Evolutionary conservation across 2,113 vertebrate species (phyloP).

Genomic region (Dicerorhinus sumatrensis): DNA sequence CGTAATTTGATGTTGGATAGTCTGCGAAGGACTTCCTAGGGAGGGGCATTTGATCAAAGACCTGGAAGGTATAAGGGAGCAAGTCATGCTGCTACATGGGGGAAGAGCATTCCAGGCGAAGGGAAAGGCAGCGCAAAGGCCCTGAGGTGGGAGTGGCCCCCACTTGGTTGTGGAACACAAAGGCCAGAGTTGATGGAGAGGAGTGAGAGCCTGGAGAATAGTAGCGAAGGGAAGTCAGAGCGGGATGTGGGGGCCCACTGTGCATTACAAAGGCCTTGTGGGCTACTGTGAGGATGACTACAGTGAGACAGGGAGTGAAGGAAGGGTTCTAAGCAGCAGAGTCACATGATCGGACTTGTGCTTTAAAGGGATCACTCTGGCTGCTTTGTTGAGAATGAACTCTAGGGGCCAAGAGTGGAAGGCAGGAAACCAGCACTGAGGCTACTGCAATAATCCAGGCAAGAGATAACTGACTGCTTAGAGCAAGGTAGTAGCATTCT

Average conservation of each 20-base stretch:
- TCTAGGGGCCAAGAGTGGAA: background rate
- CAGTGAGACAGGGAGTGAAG: too few species aligned
- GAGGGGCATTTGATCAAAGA: background rate
- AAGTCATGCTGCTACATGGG: fast-evolving
- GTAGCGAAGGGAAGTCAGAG: background rate
- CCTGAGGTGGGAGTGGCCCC: background rate
- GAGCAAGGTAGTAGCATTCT: background rate
- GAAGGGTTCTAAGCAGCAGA: background rate
- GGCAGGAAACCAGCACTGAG: background rate
- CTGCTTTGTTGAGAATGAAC: background rate
- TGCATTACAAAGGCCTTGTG: background rate
- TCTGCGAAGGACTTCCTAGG: background rate
- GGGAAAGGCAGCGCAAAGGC: background rate
- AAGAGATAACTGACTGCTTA: background rate
- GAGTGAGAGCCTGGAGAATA: background rate
- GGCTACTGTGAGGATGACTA: background rate
- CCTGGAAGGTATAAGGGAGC: background rate
- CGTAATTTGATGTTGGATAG: background rate
- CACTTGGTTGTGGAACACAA: background rate
- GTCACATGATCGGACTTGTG: background rate
- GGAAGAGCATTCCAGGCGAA: background rate
- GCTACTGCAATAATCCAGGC: background rate
- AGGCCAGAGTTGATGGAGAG: background rate
- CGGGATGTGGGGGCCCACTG: background rate
- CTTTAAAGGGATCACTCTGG: background rate